These are phyloP conservation scores for Schlechtendalia chinensis DNA, from an alignment of 1,140 invertebrate species.

Conservation along the genomic window DNA sequence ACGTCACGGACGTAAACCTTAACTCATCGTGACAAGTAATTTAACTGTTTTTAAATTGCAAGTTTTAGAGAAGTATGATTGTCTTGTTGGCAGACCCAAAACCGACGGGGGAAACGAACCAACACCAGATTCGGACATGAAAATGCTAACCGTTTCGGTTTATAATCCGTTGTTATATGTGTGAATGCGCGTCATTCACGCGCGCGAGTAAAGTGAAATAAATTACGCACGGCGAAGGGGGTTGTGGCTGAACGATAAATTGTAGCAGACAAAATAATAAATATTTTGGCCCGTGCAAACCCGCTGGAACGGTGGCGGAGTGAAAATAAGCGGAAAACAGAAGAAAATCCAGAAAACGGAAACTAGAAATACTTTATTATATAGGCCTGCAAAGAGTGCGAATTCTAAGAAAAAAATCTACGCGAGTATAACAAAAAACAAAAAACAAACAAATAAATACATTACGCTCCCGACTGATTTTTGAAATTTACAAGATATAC, in stretches of 20 bases:
- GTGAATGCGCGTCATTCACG: neutral
- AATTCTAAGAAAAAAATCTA: conserved; percentile 13
- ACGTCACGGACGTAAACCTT: neutral
- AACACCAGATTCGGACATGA: neutral
- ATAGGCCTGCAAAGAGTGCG: neutral
- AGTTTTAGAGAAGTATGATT: neutral
- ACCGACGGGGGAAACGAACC: neutral
- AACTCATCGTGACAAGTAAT: neutral
- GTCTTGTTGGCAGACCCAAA: neutral
- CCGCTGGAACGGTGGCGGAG: neutral
- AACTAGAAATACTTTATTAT: conserved; percentile 33
- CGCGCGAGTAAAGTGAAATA: conserved; percentile 33
- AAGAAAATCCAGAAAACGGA: conserved; percentile 6
- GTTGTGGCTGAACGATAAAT: neutral
- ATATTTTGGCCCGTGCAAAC: conserved; percentile 38
- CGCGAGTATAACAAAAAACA: neutral
- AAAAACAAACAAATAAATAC: too few species aligned
- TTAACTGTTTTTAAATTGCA: neutral
- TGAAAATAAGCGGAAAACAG: conserved; percentile 2
- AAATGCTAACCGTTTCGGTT: conserved; percentile 1
- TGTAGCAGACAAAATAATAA: conserved; percentile 33
- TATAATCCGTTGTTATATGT: neutral
- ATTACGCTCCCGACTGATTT: neutral
- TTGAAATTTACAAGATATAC: conserved; percentile 5
- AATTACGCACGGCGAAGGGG: conserved; percentile 1